phyloP scores from a whole-genome alignment of 92 coral and sea anemone species.

The Heliopora coerulea region DNA sequence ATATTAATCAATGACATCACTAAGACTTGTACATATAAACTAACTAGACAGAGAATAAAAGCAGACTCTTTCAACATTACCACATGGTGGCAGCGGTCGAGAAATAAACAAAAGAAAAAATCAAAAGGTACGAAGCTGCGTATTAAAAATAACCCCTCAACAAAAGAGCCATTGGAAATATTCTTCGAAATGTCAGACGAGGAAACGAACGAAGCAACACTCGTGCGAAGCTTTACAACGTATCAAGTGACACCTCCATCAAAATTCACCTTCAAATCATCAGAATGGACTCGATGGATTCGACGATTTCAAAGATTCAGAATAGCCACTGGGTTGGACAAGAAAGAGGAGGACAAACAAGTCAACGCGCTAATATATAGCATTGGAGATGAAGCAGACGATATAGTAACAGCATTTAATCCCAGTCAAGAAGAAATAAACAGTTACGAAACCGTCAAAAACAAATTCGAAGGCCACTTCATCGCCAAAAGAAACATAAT shows the following conservation, averaged over 20 bases:
- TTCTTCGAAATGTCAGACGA: background rate
- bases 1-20: no score
- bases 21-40: no score
- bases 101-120: background rate
- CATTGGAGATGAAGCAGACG: constrained; percentile 18
- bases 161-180: background rate
- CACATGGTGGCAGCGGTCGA: background rate
- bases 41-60: no score
- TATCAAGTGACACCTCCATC: no score
- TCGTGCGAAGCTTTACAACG: no score
- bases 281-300: constrained; percentile 55
- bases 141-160: background rate
- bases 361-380: constrained; percentile 35
- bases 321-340: constrained; percentile 46
- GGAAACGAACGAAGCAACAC: background rate
- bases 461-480: background rate
- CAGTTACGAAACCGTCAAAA: no score
- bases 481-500: background rate
- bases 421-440: background rate
- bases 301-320: constrained; percentile 48
- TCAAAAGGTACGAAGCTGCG: no score
- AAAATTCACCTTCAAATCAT: constrained; percentile 47
- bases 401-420: background rate
- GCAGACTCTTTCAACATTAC: no score
- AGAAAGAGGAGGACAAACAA: constrained; percentile 40